These are phyloP conservation scores for Formica aserva DNA, from an alignment of 2,888 invertebrate genomes.

Conservation along the genomic window DNA sequence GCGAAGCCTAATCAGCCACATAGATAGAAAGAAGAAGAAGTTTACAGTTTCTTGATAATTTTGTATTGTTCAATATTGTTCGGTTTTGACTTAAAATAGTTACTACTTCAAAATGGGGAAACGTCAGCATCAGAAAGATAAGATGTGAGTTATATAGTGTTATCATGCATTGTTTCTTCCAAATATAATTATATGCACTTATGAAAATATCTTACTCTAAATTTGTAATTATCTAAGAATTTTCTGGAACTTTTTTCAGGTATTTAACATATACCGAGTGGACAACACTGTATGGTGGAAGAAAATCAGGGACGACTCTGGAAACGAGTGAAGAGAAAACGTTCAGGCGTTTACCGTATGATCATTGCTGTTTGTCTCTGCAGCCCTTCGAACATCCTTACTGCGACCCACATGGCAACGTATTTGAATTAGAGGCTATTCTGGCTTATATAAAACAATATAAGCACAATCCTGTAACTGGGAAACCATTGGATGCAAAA, in stretches of 20 bases:
- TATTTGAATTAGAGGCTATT: constrained; percentile 96
- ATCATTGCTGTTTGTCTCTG: constrained; percentile 96
- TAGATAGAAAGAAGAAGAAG: too few species aligned
- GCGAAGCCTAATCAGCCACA: too few species aligned
- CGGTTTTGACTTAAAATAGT: not conserved
- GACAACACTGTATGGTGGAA: constrained; percentile 96
- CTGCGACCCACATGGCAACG: constrained; percentile 95
- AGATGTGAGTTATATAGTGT: constrained; percentile 89
- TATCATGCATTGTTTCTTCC: not conserved
- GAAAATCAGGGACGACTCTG: constrained; percentile 88
- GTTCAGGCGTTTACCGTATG: constrained; percentile 96
- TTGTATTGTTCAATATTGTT: not conserved
- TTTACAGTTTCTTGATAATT: not conserved
- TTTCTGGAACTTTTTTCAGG: constrained; percentile 86
- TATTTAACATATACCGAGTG: constrained; percentile 95
- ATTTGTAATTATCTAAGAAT: not conserved
- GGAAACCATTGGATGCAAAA: constrained; percentile 94
- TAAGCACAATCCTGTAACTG: constrained; percentile 97
- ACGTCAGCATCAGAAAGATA: constrained; percentile 97
- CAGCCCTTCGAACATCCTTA: constrained; percentile 97
- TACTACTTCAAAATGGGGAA: constrained; percentile 92
- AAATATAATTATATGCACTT: not conserved
- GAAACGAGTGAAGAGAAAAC: constrained; percentile 91
- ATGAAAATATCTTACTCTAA: not conserved
- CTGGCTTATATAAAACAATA: constrained; percentile 95